Base-by-base conservation (phyloP, 2,888 invertebrate species). In the Trissolcus japonicus region DNA sequence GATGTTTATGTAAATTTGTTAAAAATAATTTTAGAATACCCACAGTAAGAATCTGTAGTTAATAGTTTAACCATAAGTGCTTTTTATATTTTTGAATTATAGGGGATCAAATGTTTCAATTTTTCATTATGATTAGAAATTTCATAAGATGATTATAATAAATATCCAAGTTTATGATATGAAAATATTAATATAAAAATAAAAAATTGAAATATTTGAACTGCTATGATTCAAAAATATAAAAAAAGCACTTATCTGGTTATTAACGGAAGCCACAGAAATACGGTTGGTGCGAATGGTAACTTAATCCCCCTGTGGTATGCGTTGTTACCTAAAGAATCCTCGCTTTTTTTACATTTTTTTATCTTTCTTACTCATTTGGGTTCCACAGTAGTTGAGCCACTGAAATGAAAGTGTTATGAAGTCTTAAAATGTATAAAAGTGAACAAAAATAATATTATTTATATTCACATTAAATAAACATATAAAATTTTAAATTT, bases 221-320 rank as follows among this genome's bases (percentile, higher is more conserved):
- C 25, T 25, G 25, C 2, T 25, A 25, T 25, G 6, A 25, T 25
- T 25, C 6, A 43, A 43, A 43, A 43, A 43, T 43, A 43, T 43
- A 43, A 43, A n/a, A 43, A n/a, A n/a, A 43, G 14, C 6, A 43
- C 13, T 43, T 43, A 43, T 4, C 4, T 43, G 43, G 14, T 43
- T 43, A 43, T 43, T 43, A 14, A 43, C 43, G 14, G 43, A 43
- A 14, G 13, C 43, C 43, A n/a, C 48, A 19, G 21, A 57, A 67
- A 67, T 43, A 29, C 48, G 62, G 57, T 51, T 48, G 74, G 67
- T 62, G 67, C 67, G 57, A 74, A 74, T 48, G 67, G 74, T 67
- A 74, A 74, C 35, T 53, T 19, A 53, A 74, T 74, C 35, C 35
- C 74, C 40, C 46, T 74, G 67, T 35, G 74, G 74, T 74, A 50